Base-by-base conservation (phyloP, 2,113 vertebrate species). In the Pleuronectes platessa region DNA sequence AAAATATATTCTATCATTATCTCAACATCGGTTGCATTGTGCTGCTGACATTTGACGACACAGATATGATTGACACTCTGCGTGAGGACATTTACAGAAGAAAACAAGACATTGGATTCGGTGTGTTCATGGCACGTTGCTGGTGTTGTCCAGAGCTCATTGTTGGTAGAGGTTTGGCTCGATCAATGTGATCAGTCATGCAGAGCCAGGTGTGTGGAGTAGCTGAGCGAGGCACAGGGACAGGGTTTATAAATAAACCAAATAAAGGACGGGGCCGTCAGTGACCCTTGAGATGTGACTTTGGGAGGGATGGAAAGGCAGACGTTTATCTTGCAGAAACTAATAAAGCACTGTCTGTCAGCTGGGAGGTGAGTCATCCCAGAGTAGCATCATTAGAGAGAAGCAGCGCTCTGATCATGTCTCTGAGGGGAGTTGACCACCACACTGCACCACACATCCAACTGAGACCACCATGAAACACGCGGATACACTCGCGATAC, bases 331-430 rank as follows among this genome's bases (percentile, higher is more conserved):
- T 90, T 89, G 89, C 86, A 91, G 88, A 91, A 94, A 92, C 89
- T 90, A 92, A 93, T 94, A 92, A 93, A 93, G 90, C 83, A 81
- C 86, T 89, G 90, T 88, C 92, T 89, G 89, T 92, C 90, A 92
- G 89, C 70, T 84, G 85, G 85, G 84, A 87, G 91, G 90, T 89
- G 90, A 93, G 88, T 93, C 91, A 93, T 87, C 86, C 88, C 77
- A 79, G 83, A 86, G 83, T 68, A 83, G 86, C 86, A 89, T 92
- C 91, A 91, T 92, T 92, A 94, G 88, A 92, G 89, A 75, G 83
- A 86, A 81, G 79, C 84, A 74, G 78, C 40, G 59, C 82, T 90
- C 88, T 92, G 89, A 91, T 92, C 87, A 84, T 82, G 80, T 90
- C 83, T 92, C 82, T 59, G 71, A 87, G 82, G 86, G 71, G 77